Conservation (phyloP, 2,113 vertebrate genomes). For the Peucedramus taeniatus region DNA sequence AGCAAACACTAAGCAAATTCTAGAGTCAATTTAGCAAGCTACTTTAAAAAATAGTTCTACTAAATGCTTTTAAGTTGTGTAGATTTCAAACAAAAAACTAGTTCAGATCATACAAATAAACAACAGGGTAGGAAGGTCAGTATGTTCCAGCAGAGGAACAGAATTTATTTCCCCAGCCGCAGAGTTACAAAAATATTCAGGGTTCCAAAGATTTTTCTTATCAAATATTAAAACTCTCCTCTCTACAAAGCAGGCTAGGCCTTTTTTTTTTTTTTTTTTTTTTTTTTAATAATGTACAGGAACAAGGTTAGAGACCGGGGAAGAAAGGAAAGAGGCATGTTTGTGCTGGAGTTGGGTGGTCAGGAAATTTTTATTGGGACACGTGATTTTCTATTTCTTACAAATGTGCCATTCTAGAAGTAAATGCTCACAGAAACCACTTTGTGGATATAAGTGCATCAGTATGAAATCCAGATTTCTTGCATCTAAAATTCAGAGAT, state of each 20-base stretch:
- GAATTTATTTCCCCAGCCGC: conserved; percentile 23
- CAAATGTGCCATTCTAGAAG: not conserved
- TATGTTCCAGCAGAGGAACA: conserved; percentile 19
- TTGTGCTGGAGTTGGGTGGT: not conserved
- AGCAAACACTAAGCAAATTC: not conserved
- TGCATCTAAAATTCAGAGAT: not conserved
- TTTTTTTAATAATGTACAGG: not conserved
- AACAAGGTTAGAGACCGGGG: not conserved
- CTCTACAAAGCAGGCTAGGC: not conserved
- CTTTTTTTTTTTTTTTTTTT: not conserved
- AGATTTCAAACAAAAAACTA: conserved; percentile 62
- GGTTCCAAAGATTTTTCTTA: conserved; percentile 48
- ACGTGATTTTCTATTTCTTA: not conserved
- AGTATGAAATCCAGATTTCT: not conserved
- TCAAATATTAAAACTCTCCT: conserved; percentile 21
- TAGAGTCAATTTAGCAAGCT: not conserved
- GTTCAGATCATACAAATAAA: conserved; percentile 67
- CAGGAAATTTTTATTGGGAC: not conserved
- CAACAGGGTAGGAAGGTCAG: conserved; percentile 39
- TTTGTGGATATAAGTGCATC: accelerated
- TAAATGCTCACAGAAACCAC: accelerated
- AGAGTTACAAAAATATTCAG: conserved; percentile 38
- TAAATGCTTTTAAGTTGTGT: conserved; percentile 58
- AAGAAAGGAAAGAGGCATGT: not conserved
- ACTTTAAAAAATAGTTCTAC: not conserved